Base-by-base conservation (phyloP, 2,797 vertebrate genomes). In the Acomys russatus region DNA sequence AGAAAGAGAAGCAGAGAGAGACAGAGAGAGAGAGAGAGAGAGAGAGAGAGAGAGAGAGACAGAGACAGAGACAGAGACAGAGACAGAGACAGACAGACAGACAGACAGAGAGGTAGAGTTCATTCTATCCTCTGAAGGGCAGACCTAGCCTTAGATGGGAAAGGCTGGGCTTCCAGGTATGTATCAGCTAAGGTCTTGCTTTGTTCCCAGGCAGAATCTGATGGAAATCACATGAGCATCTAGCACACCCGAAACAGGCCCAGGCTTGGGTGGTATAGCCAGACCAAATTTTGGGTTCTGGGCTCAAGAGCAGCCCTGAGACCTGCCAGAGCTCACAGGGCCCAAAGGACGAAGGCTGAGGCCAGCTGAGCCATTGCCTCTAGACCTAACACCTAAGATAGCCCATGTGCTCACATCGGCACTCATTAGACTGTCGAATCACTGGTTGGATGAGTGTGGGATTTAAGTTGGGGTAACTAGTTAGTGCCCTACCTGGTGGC, bases 191-290 rank as follows among this genome's bases (percentile, higher is more conserved):
- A 68, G 22, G 20, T 66, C 70, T 18, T 23, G 23, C 35, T 56
- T 15, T 2, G 23, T 35, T 91, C 30, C 63, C 20, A 74, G 74
- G 63, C 49, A 51, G 61, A n/a, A 12, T 77, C 30, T 79, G 49
- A 33, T 4, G 49, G 23, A 22, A 79, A 12, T 25, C 28, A 8
- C 6, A 2, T 38, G 20, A 6, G 2, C 4, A 6, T 51, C 28
- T 30, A 79, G 78, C 56, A 38, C 15, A 5, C 61, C 4, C 4
- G 20, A 22, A 5, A 10, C 10, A 63, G 49, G 51, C 18, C 33
- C 28, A 51, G 17, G 28, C 5, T 0, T 79, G 2, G 68, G 20
- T 6, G 0, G 1, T 23, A 35, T 0, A 20, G 56, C 30, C 22
- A 61, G 73, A 76, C 30, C 54, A 59, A 25, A 77, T 38, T 51